phyloP scores from a whole-genome alignment of 2,797 vertebrate genomes.

The Sebastes cheni region DNA sequence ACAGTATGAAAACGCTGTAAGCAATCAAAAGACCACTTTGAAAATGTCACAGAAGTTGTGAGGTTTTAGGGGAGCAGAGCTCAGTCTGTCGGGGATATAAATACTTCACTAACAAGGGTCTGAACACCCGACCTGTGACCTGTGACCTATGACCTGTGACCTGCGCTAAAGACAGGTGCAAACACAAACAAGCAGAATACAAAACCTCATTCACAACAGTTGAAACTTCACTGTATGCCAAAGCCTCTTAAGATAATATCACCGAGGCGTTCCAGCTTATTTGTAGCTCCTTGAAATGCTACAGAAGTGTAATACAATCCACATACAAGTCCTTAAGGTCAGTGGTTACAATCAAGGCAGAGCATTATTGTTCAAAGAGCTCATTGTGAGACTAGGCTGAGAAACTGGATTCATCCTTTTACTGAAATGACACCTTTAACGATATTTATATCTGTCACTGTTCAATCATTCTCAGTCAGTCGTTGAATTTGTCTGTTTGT shows the following conservation, averaged over 20 bases:
- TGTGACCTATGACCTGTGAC: conserved; percentile 51
- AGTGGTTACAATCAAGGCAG: conserved; percentile 77
- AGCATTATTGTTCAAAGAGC: conserved; percentile 57
- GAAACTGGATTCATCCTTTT: conserved; percentile 31
- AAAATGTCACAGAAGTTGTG: conserved; percentile 50
- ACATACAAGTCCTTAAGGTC: conserved; percentile 67
- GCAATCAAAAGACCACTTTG: conserved; percentile 16
- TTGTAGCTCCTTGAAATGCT: conserved; percentile 60
- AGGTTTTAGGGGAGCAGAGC: conserved; percentile 48
- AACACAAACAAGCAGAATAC: conserved; percentile 58
- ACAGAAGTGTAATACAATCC: conserved; percentile 57
- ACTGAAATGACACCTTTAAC: conserved; percentile 54
- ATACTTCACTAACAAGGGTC: conserved; percentile 62
- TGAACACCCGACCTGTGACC: conserved; percentile 50
- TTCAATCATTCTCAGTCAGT: conserved; percentile 60
- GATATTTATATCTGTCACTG: conserved; percentile 54
- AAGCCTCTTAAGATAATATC: conserved; percentile 41
- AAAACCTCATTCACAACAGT: conserved; percentile 64
- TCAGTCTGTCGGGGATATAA: conserved; percentile 57
- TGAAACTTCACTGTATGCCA: conserved; percentile 33
- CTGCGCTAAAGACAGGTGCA: conserved; percentile 55
- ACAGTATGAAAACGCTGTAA: conserved; percentile 41
- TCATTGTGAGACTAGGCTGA: conserved; percentile 53
- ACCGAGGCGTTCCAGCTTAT: conserved; percentile 32
- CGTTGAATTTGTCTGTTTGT: conserved; percentile 24